Percentiles rank a stretch among this genome's conserved stretches.
phyloP scores from a whole-genome alignment of 2,113 vertebrate species.

The Machaerirhynchus nigripectus region DNA sequence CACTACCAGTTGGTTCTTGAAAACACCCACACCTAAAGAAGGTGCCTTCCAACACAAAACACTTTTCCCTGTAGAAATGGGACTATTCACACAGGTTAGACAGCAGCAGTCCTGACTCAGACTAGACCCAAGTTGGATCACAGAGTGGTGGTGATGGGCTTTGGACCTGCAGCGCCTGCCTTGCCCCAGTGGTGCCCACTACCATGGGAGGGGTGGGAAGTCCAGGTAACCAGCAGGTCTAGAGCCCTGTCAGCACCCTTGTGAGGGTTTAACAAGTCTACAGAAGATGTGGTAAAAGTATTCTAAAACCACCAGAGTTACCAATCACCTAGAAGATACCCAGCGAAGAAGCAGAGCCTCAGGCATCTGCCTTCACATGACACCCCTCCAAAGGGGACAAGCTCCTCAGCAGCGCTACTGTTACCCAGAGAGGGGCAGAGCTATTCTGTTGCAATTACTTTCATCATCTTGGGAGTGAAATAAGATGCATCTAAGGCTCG shows the following conservation, averaged over 20 bases:
- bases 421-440: not conserved
- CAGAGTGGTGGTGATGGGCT: not conserved
- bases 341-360: not conserved
- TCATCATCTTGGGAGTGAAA: not conserved
- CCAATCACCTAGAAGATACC: not conserved
- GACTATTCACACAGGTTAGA: not conserved
- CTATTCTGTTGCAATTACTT: not conserved
- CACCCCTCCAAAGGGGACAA: not conserved
- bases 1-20: not conserved
- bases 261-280: not conserved
- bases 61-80: not conserved
- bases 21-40: not conserved
- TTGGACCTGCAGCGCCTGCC: not conserved
- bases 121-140: not conserved
- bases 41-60: not conserved
- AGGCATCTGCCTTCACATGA: not conserved
- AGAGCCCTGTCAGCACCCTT: not conserved
- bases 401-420: not conserved
- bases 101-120: not conserved
- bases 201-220: not conserved
- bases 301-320: not conserved
- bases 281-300: not conserved
- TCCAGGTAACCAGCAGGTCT: not conserved
- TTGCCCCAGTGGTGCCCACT: not conserved
- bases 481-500: not conserved